phyloP scores from a whole-genome alignment of 2,797 vertebrate genomes.

The Myioborus melanocephalus region DNA sequence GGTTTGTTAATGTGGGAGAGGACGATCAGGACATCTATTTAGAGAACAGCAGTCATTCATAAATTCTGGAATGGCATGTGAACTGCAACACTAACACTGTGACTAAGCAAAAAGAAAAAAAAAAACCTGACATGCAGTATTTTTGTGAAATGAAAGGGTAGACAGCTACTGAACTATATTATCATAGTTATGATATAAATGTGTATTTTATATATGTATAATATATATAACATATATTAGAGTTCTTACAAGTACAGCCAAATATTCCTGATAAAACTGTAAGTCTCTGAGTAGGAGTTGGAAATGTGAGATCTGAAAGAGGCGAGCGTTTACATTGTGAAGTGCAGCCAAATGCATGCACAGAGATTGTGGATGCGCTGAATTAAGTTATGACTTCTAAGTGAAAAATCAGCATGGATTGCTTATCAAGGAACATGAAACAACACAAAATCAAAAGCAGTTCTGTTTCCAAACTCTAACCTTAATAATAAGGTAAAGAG shows the following conservation, averaged over 20 bases:
- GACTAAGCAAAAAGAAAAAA: not conserved
- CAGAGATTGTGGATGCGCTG: fast-evolving
- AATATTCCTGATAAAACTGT: not conserved
- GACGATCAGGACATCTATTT: not conserved
- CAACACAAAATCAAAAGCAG: not conserved
- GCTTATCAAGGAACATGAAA: not conserved
- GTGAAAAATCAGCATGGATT: not conserved
- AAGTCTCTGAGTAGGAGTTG: not conserved
- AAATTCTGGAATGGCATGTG: not conserved
- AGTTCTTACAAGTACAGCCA: not conserved
- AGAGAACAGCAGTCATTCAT: not conserved
- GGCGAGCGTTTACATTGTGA: fast-evolving
- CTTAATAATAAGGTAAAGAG: not conserved
- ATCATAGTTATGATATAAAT: not conserved
- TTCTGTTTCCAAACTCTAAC: not conserved
- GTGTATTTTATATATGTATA: too few relatives aligned
- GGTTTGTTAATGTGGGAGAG: not conserved
- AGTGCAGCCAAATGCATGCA: not conserved
- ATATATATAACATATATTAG: not conserved
- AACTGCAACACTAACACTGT: not conserved
- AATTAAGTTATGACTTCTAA: not conserved
- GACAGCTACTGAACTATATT: not conserved
- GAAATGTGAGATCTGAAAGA: not conserved
- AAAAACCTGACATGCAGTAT: not conserved
- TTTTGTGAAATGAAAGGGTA: not conserved